These are phyloP conservation scores for Lymantria dispar DNA, from an alignment of 2,888 invertebrate species.

Conservation along the genomic window DNA sequence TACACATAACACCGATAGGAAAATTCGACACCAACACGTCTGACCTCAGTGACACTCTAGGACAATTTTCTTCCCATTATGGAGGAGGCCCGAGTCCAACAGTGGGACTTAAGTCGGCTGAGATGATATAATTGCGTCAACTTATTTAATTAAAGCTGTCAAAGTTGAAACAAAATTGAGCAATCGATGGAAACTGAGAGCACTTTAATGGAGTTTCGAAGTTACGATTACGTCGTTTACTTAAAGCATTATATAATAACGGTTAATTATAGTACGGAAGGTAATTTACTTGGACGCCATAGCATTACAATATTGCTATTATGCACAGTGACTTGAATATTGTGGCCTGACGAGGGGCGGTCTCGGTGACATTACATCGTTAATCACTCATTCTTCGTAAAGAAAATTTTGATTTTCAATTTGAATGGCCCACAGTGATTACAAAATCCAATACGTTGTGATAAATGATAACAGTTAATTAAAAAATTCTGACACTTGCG, in stretches of 20 bases:
- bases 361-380: slow-evolving; percentile 69
- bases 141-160: slow-evolving; percentile 1
- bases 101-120: too few relatives aligned
- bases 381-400: slow-evolving; percentile 69
- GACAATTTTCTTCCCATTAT: too few relatives aligned
- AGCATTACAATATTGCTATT: slow-evolving; percentile 73
- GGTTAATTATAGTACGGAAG: slow-evolving; percentile 62
- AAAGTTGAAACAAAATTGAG: slow-evolving; percentile 20
- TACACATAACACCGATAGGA: too few relatives aligned
- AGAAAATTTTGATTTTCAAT: slow-evolving; percentile 78
- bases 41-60: too few relatives aligned
- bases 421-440: slow-evolving; percentile 62
- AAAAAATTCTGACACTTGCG: slow-evolving; percentile 15
- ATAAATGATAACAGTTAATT: slow-evolving; percentile 68
- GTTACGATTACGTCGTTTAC: slow-evolving; percentile 29
- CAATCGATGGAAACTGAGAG: slow-evolving; percentile 24
- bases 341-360: slow-evolving; percentile 63
- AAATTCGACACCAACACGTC: too few relatives aligned
- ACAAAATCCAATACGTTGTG: slow-evolving; percentile 60
- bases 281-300: slow-evolving; percentile 70
- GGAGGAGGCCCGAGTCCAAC: too few relatives aligned
- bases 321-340: slow-evolving; percentile 74
- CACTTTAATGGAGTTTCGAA: slow-evolving; percentile 23
- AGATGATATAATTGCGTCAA: too few relatives aligned
- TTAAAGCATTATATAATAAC: slow-evolving; percentile 49